These are phyloP conservation scores for Villa cingulata DNA, from an alignment of 2,888 invertebrate species.

Conservation along the genomic window DNA sequence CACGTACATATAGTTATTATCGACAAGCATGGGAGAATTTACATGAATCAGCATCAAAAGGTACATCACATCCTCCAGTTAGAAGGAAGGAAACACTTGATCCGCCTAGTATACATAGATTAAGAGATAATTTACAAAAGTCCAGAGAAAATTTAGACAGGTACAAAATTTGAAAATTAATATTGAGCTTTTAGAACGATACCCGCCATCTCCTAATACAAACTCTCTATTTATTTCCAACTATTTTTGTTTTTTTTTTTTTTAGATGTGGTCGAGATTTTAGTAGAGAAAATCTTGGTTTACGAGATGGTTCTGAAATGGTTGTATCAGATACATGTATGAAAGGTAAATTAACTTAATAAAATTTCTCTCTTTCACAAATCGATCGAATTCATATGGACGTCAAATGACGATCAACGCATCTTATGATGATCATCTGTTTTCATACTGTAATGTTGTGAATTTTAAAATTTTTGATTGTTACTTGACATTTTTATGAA, in stretches of 20 bases:
- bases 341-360: constrained; percentile 23
- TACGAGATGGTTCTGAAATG: constrained; percentile 62
- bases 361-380: too few relatives aligned
- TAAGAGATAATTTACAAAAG: constrained; percentile 34
- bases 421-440: neutral
- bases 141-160: constrained; percentile 35
- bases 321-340: constrained; percentile 52
- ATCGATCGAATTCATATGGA: too few relatives aligned
- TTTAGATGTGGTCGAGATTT: constrained; percentile 21
- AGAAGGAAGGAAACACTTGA: constrained; percentile 59
- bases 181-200: neutral
- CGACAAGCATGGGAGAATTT: constrained; percentile 88
- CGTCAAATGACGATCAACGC: too few relatives aligned
- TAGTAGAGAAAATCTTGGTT: constrained; percentile 29
- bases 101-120: constrained; percentile 41
- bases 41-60: constrained; percentile 61
- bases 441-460: too few relatives aligned
- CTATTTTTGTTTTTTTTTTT: too few relatives aligned
- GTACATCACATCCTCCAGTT: constrained; percentile 42
- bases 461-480: too few relatives aligned
- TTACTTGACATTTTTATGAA: too few relatives aligned
- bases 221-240: neutral
- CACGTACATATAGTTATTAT: constrained; percentile 45
- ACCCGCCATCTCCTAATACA: too few relatives aligned
- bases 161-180: constrained; percentile 9